phyloP scores from a whole-genome alignment of 2,797 vertebrate genomes.

The Geotrypetes seraphini region DNA sequence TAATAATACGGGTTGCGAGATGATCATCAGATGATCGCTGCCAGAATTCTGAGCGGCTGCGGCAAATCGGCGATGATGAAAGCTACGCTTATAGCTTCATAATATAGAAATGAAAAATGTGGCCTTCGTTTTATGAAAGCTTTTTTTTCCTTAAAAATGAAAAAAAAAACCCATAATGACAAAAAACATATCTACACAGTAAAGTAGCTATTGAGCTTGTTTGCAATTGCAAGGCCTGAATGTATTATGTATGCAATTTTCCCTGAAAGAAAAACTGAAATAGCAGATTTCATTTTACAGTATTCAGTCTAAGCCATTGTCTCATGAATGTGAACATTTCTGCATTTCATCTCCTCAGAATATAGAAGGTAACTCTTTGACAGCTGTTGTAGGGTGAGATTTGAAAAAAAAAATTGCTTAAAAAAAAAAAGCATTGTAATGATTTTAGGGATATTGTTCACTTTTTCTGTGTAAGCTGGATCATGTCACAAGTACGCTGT shows the following conservation, averaged over 20 bases:
- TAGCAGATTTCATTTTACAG: constrained; percentile 61
- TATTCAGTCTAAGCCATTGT: constrained; percentile 57
- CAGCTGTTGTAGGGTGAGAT: constrained; percentile 32
- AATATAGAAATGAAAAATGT: constrained; percentile 63
- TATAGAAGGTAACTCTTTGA: constrained; percentile 37
- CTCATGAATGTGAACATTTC: constrained; percentile 58
- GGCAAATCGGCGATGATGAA: constrained; percentile 51
- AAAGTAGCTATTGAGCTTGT: constrained; percentile 61
- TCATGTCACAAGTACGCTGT: too few relatives aligned
- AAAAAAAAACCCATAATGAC: too few relatives aligned
- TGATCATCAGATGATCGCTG: too few relatives aligned
- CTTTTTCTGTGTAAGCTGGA: too few relatives aligned
- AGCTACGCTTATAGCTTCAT: constrained; percentile 54
- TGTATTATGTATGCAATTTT: constrained; percentile 72
- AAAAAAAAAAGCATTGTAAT: constrained; percentile 49
- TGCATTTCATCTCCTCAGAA: constrained; percentile 46
- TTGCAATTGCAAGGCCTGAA: constrained; percentile 58
- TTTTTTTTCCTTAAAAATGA: constrained; percentile 11
- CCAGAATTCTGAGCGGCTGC: too few relatives aligned
- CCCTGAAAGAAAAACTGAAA: constrained; percentile 54
- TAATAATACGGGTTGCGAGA: too few relatives aligned
- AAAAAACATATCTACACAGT: constrained; percentile 6
- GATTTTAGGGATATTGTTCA: constrained; percentile 43
- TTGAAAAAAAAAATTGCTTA: too few relatives aligned
- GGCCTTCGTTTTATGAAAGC: constrained; percentile 60